Evolutionary conservation across 2,888 invertebrate species (phyloP).

Genomic region (Odontothrips loti): DNA sequence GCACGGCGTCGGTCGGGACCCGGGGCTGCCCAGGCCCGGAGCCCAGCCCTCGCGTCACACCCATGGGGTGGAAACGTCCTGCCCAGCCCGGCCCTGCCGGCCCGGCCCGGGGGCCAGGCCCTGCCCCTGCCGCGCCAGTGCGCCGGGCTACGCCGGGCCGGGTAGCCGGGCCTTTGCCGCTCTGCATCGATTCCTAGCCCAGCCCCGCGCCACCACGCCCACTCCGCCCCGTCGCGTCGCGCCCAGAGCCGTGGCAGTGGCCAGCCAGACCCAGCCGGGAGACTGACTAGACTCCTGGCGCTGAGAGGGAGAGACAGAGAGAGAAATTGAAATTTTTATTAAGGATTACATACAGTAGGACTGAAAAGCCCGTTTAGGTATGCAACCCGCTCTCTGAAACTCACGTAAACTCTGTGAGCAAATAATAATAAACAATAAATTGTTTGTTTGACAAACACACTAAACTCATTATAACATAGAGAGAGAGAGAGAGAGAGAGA

Average conservation of each 20-base stretch:
- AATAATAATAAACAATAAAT: too few relatives aligned
- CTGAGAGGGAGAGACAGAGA: neutral
- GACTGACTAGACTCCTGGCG: too few relatives aligned
- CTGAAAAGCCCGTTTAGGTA: too few relatives aligned
- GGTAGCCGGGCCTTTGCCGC: neutral
- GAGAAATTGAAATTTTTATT: too few relatives aligned
- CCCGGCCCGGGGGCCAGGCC: neutral
- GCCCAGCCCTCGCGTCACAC: neutral
- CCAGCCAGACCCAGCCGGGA: neutral
- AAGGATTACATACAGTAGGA: too few relatives aligned
- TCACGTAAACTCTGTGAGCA: too few relatives aligned
- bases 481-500: too few relatives aligned
- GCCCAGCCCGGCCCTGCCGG: neutral
- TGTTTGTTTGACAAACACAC: too few relatives aligned
- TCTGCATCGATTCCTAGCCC: conserved; percentile 16
- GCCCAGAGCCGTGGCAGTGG: neutral
- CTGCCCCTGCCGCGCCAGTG: neutral
- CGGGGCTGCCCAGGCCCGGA: neutral
- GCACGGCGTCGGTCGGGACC: too few relatives aligned
- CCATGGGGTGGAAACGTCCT: neutral
- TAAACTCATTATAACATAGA: too few relatives aligned
- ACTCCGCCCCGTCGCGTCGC: neutral
- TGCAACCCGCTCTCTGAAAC: too few relatives aligned
- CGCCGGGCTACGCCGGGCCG: neutral
- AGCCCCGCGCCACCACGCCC: conserved; percentile 4